Base-by-base conservation (phyloP, 2,888 invertebrate species). In the Furcula furcula region DNA sequence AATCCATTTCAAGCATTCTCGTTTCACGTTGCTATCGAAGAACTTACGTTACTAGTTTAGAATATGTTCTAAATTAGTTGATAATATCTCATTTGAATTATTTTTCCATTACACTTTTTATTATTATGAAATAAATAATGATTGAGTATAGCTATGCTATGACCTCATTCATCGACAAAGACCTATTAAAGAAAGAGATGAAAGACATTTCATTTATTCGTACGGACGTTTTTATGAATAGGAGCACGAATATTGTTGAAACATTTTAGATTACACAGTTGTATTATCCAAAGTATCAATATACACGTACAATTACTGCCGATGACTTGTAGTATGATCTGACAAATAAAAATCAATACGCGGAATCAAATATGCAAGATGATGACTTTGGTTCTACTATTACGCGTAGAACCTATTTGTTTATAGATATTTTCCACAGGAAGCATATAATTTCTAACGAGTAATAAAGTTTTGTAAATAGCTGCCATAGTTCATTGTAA, bases 391-490 rank as follows among this genome's bases (percentile, higher is more conserved):
- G n/a, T n/a, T n/a, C n/a, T n/a, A n/a, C n/a, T n/a, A n/a, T n/a
- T n/a, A n/a, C n/a, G n/a, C n/a, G n/a, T n/a, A n/a, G n/a, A n/a
- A n/a, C n/a, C n/a, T n/a, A n/a, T n/a, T n/a, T n/a, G 9, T 20
- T 6, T 40, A 62, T 63, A 52, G 25, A 43, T 37, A 42, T 30
- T 35, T n/a, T n/a, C n/a, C 40, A 54, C 48, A 76, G 76, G 76
- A 81, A 69, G 60, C 65, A 76, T 78, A 74, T 50, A 52, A 49
- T 60, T 70, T 76, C 57, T 68, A 57, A 65, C 65, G 58, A 63
- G 54, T 73, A 74, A 71, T 83, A 79, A 81, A 77, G 72, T 57
- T 50, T 54, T 56, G 52, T 71, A 77, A 76, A 78, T 81, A 73
- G 61, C 61, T 36, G 42, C 53, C 68, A 71, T 75, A 71, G 65